Percentiles rank a stretch among this genome's conserved stretches.
phyloP scores from a whole-genome alignment of 2,888 invertebrate species.

The Caenorhabditis sp. region DNA sequence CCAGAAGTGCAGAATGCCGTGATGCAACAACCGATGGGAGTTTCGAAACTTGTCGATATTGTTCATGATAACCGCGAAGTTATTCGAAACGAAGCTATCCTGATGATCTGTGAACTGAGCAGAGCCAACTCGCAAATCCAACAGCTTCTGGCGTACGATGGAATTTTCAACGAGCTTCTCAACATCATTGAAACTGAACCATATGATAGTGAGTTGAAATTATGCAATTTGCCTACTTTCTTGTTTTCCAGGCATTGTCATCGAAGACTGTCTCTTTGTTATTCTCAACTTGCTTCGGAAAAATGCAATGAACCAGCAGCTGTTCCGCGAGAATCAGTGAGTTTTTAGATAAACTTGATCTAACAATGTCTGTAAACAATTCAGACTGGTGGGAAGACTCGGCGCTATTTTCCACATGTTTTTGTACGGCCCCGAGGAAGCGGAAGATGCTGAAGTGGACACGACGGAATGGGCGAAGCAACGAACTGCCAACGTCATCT shows the following conservation, averaged over 20 bases:
- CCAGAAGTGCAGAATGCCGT: constrained; percentile 83
- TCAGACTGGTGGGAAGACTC: constrained; percentile 92
- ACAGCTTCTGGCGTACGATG: constrained; percentile 98
- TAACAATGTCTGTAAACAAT: constrained; percentile 22
- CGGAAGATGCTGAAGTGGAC: constrained; percentile 53
- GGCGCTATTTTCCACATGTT: constrained; percentile 86
- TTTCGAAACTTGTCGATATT: constrained; percentile 96
- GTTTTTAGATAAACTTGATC: not conserved
- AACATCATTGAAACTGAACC: constrained; percentile 94
- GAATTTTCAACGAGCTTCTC: constrained; percentile 94
- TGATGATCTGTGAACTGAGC: constrained; percentile 92
- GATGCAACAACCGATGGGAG: constrained; percentile 86
- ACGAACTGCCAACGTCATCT: constrained; percentile 90
- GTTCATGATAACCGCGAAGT: constrained; percentile 87
- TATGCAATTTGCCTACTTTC: not conserved
- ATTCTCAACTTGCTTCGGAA: constrained; percentile 93
- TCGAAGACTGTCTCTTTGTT: constrained; percentile 94
- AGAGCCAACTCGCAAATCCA: constrained; percentile 92
- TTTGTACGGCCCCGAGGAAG: constrained; percentile 81
- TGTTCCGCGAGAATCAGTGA: constrained; percentile 88
- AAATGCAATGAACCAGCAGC: constrained; percentile 97
- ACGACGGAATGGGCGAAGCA: constrained; percentile 81
- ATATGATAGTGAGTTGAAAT: constrained; percentile 84
- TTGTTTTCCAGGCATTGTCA: constrained; percentile 85
- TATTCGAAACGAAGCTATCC: constrained; percentile 83